Evolutionary conservation across 1,140 invertebrate genomes (phyloP).

Genomic region (Aphis gossypii): DNA sequence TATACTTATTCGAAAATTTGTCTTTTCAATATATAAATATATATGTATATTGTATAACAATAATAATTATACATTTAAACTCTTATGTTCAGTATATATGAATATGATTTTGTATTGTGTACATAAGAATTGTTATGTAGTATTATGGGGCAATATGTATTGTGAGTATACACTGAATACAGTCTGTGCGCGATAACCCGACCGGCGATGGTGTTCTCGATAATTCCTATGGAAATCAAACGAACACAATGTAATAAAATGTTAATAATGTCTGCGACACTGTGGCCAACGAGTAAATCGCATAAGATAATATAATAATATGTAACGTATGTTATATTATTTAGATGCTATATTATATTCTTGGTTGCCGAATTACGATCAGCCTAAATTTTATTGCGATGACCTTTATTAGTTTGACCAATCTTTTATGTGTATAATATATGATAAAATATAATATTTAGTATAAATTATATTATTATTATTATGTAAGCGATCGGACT

Average conservation of each 20-base stretch:
- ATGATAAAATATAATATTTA: neutral
- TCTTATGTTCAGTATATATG: neutral
- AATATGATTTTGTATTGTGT: neutral
- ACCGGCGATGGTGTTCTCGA: neutral
- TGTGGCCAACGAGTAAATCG: neutral
- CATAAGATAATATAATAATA: neutral
- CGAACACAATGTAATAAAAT: neutral
- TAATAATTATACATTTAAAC: too few relatives aligned
- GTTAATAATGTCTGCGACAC: neutral
- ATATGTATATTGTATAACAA: too few relatives aligned
- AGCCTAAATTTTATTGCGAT: neutral
- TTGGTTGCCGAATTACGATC: neutral
- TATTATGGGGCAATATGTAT: neutral
- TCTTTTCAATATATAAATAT: too few relatives aligned
- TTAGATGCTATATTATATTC: neutral
- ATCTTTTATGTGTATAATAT: neutral
- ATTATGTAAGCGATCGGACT: neutral
- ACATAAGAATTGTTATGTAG: neutral
- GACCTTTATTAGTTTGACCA: neutral
- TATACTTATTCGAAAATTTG: too few relatives aligned
- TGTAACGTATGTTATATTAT: neutral
- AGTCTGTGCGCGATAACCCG: neutral
- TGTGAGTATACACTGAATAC: neutral
- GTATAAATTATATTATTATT: neutral
- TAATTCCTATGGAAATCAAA: neutral